Conservation (phyloP, 1,140 invertebrate species). For the Bombus fervidus region DNA sequence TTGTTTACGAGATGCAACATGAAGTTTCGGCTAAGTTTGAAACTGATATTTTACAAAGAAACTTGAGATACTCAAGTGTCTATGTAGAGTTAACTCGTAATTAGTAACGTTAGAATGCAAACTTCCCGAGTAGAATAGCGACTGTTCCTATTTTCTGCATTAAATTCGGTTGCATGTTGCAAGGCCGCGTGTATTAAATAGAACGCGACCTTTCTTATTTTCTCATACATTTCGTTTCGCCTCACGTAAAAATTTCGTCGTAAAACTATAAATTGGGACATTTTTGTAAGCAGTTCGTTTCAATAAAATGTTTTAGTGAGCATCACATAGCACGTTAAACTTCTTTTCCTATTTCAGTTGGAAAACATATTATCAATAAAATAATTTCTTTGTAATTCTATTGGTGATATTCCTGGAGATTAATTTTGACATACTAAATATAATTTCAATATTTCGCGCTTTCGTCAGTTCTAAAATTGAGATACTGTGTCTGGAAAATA, state of each 20-base stretch:
- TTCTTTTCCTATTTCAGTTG: too few relatives aligned
- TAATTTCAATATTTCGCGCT: too few relatives aligned
- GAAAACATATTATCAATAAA: too few relatives aligned
- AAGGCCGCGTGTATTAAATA: background rate
- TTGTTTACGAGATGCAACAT: slow-evolving; percentile 30
- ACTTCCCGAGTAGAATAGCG: background rate
- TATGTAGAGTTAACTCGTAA: slow-evolving; percentile 30
- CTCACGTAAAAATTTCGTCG: background rate
- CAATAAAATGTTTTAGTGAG: too few relatives aligned
- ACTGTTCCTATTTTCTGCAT: background rate
- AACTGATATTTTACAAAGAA: slow-evolving; percentile 48
- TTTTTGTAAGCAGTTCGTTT: too few relatives aligned
- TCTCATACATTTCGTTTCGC: too few relatives aligned
- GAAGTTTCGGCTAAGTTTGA: slow-evolving; percentile 36
- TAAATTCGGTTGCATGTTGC: background rate
- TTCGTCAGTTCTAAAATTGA: too few relatives aligned
- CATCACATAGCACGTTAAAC: too few relatives aligned
- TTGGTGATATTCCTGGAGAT: too few relatives aligned
- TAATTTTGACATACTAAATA: too few relatives aligned
- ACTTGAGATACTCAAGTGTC: slow-evolving; percentile 40
- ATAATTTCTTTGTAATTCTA: too few relatives aligned
- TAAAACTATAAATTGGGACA: background rate
- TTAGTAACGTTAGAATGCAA: slow-evolving; percentile 49
- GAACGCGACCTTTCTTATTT: background rate
- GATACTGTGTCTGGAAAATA: too few relatives aligned